Evolutionary conservation across 2,888 invertebrate species (phyloP), one percentile per base, ranked within the genome.

Genomic region (Xestia sexstrigata): DNA sequence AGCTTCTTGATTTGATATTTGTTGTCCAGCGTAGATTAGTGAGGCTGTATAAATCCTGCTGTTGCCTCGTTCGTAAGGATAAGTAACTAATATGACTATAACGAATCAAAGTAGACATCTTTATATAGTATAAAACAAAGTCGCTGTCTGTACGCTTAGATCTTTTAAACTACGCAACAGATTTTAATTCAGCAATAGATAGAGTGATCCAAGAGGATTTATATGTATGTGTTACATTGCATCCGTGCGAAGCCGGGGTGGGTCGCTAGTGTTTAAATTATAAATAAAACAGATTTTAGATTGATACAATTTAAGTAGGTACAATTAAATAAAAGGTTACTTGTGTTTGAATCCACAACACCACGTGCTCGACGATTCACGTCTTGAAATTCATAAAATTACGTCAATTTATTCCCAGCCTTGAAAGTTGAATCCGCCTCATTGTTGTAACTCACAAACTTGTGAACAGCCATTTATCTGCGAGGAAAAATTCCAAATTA

Each of bases 401-500:
- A 85, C 87, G 74, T 76, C 79, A 83, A 88, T 88, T 90, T 87
- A 85, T 87, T 74, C 73, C 47, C 67, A 79, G 78, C 89, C 89
- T 91, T 89, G 86, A 84, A 90, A 91, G 87, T 91, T 88, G 76
- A 82, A 85, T 75, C 82, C 77, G 82, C 87, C 86, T 87, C 82
- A 85, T 83, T 82, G 88, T 88, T 87, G 87, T 90, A 91, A 92
- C 90, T 92, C 89, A 84, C 45, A 69, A 91, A 92, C 88, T 92
- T 89, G 83, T 82, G 86, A 90, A 92, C 91, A 90, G 89, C 91
- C 91, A 92, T 92, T 91, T 89, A 91, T 91, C 89, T 83, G 84
- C 80, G 79, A 83, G 85, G 88, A 91, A 92, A 92, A 91, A 90
- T 83, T 89, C 87, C 87, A 90, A 92, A 91, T 92, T 91, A 91